These are phyloP conservation scores for Sphaerophoria taeniata DNA, from an alignment of 2,888 invertebrate species.

Conservation along the genomic window DNA sequence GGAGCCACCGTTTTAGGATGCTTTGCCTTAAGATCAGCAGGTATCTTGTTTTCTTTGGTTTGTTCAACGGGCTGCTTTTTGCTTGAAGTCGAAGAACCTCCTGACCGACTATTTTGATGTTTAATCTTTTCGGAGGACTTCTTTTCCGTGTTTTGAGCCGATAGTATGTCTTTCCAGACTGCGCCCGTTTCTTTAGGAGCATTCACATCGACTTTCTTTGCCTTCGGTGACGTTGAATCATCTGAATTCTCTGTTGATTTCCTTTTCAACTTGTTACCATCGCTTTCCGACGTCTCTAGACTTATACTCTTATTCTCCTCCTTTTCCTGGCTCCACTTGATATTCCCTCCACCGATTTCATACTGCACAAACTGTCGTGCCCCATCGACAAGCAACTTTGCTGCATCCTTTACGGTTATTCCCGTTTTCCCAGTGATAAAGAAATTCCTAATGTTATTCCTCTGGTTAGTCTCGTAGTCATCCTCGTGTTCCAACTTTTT, in stretches of 20 bases:
- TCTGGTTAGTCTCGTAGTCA: conserved; percentile 86
- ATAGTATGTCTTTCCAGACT: background rate
- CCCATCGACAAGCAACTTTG: conserved; percentile 89
- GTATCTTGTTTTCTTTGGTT: conserved; percentile 3
- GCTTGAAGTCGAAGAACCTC: background rate
- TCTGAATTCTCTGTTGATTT: background rate
- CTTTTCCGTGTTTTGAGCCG: too few relatives aligned
- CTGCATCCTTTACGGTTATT: conserved; percentile 92
- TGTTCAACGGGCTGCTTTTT: background rate
- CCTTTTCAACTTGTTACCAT: conserved; percentile 66
- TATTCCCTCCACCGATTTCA: conserved; percentile 89
- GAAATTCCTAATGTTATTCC: conserved; percentile 88
- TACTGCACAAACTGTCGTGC: conserved; percentile 88
- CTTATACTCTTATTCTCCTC: conserved; percentile 43
- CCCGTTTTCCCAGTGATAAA: conserved; percentile 92
- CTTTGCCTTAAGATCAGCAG: background rate
- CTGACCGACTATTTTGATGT: background rate
- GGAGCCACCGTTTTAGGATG: background rate
- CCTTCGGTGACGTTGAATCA: conserved; percentile 46
- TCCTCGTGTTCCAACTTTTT: conserved; percentile 90
- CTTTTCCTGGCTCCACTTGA: conserved; percentile 85
- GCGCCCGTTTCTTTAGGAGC: background rate
- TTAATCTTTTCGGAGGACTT: background rate
- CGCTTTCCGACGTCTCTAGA: conserved; percentile 75
- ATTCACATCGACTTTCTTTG: background rate